Conservation (phyloP, 2,888 invertebrate genomes). For the Campoplex nolae region DNA sequence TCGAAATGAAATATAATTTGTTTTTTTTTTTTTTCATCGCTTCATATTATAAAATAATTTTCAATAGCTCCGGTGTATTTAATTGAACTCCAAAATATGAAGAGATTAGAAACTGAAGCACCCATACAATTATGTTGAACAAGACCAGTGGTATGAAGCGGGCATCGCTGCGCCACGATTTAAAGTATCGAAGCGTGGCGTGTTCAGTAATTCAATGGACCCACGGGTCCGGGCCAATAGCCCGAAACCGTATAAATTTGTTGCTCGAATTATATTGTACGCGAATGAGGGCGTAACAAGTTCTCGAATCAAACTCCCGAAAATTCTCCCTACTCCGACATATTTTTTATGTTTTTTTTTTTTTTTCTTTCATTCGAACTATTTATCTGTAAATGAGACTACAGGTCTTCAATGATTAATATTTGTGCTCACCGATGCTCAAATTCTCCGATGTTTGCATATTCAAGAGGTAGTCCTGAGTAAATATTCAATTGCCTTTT, state of each 20-base stretch:
- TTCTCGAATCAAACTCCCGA: constrained; percentile 23
- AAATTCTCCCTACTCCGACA: constrained; percentile 7
- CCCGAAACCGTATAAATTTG: constrained; percentile 39
- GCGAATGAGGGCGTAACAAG: neutral
- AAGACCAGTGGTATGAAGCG: constrained; percentile 1
- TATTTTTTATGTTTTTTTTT: neutral
- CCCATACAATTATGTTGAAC: constrained; percentile 8
- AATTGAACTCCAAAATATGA: neutral
- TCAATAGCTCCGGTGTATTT: neutral
- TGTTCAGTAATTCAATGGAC: constrained; percentile 46
- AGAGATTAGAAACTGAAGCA: constrained; percentile 6
- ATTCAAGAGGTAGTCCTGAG: neutral
- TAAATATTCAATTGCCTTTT: neutral
- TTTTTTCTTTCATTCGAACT: neutral
- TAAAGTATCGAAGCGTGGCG: constrained; percentile 45
- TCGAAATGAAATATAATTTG: neutral
- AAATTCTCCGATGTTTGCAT: neutral
- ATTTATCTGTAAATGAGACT: neutral
- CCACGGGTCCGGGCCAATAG: constrained; percentile 43
- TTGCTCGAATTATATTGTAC: constrained; percentile 47
- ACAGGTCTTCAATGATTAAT: neutral
- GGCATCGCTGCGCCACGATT: constrained; percentile 32
- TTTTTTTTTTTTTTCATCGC: too few relatives aligned
- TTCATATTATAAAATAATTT: neutral
- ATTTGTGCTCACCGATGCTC: neutral